phyloP scores from a whole-genome alignment of 2,113 vertebrate genomes.

The Dromiciops gliroides region DNA sequence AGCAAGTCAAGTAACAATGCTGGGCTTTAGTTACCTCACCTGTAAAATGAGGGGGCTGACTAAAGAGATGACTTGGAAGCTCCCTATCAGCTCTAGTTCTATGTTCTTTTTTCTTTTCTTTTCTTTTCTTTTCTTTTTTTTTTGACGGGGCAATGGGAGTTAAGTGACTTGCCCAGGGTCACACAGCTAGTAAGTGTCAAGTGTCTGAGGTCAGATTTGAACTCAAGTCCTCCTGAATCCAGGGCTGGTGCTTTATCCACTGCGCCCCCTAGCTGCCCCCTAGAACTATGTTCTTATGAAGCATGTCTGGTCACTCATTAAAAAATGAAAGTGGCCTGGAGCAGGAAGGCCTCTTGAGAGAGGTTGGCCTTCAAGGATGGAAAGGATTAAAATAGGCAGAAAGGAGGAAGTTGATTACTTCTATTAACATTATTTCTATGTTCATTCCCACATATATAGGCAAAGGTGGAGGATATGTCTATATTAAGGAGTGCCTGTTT shows the following conservation, averaged over 20 bases:
- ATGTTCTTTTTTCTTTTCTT: too few species aligned
- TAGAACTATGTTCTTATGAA: slow-evolving; percentile 31
- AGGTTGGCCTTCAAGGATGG: background rate
- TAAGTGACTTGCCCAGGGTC: too few species aligned
- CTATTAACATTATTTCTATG: background rate
- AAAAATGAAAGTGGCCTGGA: background rate
- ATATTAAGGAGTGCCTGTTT: background rate
- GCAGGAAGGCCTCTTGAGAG: background rate
- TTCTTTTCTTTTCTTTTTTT: too few species aligned
- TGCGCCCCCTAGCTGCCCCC: too few species aligned
- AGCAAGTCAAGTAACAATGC: background rate
- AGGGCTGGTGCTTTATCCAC: too few species aligned
- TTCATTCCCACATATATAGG: background rate
- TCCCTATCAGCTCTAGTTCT: background rate
- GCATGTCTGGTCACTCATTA: slow-evolving; percentile 10
- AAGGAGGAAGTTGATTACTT: slow-evolving; percentile 5
- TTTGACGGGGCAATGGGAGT: too few species aligned
- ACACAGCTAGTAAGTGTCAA: too few species aligned
- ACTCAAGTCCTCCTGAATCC: too few species aligned
- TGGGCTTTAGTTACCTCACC: too few species aligned
- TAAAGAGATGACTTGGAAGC: background rate
- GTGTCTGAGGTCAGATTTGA: too few species aligned
- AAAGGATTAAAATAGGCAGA: background rate
- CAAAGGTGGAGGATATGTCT: background rate
- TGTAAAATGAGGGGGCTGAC: background rate